These are phyloP conservation scores for Asobara japonica DNA, from an alignment of 1,140 invertebrate genomes.

Conservation along the genomic window DNA sequence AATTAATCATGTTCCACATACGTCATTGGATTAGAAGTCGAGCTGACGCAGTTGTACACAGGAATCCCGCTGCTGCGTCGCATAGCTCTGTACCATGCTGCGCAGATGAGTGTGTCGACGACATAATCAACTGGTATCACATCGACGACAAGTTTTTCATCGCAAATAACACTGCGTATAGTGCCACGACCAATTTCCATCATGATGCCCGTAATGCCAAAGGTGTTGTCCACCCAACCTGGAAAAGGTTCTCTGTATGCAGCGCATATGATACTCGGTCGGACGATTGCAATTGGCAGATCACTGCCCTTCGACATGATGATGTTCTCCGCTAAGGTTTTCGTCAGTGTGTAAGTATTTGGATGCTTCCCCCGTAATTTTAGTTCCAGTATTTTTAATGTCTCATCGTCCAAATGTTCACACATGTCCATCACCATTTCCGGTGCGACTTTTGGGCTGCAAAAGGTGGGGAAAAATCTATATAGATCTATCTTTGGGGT, in stretches of 20 bases:
- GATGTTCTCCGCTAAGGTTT: conserved; percentile 82
- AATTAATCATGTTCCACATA: conserved; percentile 34
- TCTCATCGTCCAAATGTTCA: conserved; percentile 71
- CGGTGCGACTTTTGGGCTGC: too few species aligned
- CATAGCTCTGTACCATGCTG: conserved; percentile 79
- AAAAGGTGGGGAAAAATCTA: too few species aligned
- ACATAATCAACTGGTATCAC: conserved; percentile 92
- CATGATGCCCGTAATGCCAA: conserved; percentile 73
- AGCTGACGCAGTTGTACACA: conserved; percentile 94
- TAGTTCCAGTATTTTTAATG: background rate
- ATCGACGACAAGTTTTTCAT: conserved; percentile 79
- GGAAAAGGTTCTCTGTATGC: conserved; percentile 72
- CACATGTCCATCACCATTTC: background rate
- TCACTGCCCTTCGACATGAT: conserved; percentile 75
- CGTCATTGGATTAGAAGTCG: conserved; percentile 81
- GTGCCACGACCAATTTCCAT: conserved; percentile 89
- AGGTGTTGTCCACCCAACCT: conserved; percentile 96
- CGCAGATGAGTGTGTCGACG: conserved; percentile 86
- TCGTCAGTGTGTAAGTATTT: conserved; percentile 90
- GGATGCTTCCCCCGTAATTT: conserved; percentile 67
- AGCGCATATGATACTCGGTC: conserved; percentile 89
- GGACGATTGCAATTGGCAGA: conserved; percentile 84
- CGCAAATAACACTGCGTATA: conserved; percentile 83
- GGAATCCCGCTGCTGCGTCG: conserved; percentile 70
- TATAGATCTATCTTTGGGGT: too few species aligned